A percentile compares a stretch with the other conserved stretches of the same genome.
These are phyloP conservation scores for Chionodraco myersi DNA, from an alignment of 2,113 vertebrate species.

Conservation along the genomic window DNA sequence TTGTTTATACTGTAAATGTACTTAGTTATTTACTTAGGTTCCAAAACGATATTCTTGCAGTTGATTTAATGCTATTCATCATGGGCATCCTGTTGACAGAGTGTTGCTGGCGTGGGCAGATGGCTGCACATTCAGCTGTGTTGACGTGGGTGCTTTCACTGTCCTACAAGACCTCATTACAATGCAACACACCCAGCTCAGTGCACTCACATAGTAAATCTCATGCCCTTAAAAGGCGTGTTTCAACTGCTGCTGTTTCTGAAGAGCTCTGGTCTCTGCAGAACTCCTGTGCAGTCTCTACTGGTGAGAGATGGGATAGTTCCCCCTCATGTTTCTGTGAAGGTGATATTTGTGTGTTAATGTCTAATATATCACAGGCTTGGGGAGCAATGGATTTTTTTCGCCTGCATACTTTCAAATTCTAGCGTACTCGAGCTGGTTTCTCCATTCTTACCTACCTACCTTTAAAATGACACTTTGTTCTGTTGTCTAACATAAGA, in stretches of 20 bases:
- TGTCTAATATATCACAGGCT: too few species aligned
- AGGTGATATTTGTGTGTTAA: too few species aligned
- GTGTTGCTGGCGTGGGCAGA: constrained; percentile 35
- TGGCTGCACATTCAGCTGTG: constrained; percentile 17
- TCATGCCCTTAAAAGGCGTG: constrained; percentile 86
- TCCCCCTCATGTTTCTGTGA: neutral
- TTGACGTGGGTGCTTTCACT: constrained; percentile 20
- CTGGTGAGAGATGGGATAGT: constrained; percentile 33
- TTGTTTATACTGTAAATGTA: neutral
- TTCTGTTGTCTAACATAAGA: too few species aligned
- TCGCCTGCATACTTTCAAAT: too few species aligned
- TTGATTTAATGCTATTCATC: constrained; percentile 1
- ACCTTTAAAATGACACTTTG: too few species aligned
- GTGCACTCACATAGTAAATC: constrained; percentile 52
- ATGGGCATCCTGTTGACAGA: constrained; percentile 41
- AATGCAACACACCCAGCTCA: constrained; percentile 77
- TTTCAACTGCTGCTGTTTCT: constrained; percentile 67
- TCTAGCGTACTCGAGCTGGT: too few species aligned
- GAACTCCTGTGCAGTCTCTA: constrained; percentile 60
- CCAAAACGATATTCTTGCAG: neutral
- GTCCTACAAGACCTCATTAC: constrained; percentile 48
- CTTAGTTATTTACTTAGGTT: neutral
- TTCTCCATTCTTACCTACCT: too few species aligned
- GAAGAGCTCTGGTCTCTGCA: neutral
- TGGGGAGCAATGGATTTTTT: too few species aligned